Percentiles rank a stretch among this genome's conserved stretches.
Evolutionary conservation across 2,888 invertebrate species (phyloP).

Genomic region (Lottia gigantea): DNA sequence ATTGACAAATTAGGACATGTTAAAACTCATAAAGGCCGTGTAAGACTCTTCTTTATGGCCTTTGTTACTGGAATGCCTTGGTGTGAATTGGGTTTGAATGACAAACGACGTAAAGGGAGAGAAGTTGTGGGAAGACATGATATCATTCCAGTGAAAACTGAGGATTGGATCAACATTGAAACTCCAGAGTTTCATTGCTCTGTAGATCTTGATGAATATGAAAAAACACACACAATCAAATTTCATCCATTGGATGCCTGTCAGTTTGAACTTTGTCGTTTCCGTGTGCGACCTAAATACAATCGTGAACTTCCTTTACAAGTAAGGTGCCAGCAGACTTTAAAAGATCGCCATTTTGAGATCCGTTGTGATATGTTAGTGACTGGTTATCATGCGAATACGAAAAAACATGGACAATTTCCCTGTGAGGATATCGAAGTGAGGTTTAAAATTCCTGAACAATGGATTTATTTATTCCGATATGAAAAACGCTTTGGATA

Average conservation of each 20-base stretch:
- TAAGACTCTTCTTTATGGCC: constrained; percentile 93
- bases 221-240: constrained; percentile 70
- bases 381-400: constrained; percentile 95
- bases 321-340: constrained; percentile 83
- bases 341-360: constrained; percentile 79
- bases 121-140: constrained; percentile 99
- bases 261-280: constrained; percentile 95
- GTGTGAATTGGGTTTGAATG: constrained; percentile 96
- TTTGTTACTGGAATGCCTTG: constrained; percentile 94
- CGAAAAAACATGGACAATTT: constrained; percentile 89
- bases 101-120: constrained; percentile 96
- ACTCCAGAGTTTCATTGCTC: constrained; percentile 93
- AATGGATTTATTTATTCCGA: constrained; percentile 98
- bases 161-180: constrained; percentile 98
- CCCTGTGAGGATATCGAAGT: constrained; percentile 85
- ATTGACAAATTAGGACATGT: constrained; percentile 64
- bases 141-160: constrained; percentile 91
- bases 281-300: constrained; percentile 81
- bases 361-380: constrained; percentile 94
- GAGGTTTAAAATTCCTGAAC: constrained; percentile 93
- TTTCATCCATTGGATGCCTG: constrained; percentile 93
- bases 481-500: constrained; percentile 98
- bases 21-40: constrained; percentile 85
- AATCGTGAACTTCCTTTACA: constrained; percentile 93
- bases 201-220: constrained; percentile 91